Percentiles rank a stretch among this genome's conserved stretches.
Conservation (phyloP, 2,113 vertebrate genomes). For the Raphicerus campestris region DNA sequence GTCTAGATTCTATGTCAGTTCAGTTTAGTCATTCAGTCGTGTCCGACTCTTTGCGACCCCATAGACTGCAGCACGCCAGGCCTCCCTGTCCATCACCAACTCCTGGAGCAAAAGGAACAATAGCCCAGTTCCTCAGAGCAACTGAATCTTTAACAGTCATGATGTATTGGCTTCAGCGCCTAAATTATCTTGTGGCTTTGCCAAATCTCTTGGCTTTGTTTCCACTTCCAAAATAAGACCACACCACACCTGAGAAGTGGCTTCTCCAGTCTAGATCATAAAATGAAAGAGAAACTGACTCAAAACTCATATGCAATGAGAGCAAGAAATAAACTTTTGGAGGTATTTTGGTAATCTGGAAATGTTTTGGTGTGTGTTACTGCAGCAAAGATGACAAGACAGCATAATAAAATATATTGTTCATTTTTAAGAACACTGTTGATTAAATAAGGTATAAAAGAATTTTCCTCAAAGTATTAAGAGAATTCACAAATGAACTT, state of each 20-base stretch:
- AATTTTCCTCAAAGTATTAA: neutral
- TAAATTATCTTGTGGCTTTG: neutral
- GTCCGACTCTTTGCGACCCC: rapidly evolving
- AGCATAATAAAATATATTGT: neutral
- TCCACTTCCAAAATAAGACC: neutral
- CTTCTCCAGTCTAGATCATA: neutral
- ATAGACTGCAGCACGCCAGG: neutral
- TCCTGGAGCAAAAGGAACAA: neutral
- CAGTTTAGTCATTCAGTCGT: neutral
- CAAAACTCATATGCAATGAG: neutral
- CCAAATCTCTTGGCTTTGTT: neutral
- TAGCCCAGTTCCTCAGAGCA: neutral
- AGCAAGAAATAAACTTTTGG: neutral
- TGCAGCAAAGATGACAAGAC: neutral
- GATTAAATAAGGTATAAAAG: neutral
- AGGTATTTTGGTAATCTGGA: neutral
- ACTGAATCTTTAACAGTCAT: neutral
- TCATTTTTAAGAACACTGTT: neutral
- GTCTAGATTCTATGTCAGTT: neutral
- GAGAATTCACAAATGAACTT: neutral
- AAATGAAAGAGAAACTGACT: neutral
- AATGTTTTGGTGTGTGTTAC: neutral
- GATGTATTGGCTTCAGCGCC: neutral
- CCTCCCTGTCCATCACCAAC: neutral
- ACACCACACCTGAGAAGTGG: no score